Conservation (phyloP, 2,113 vertebrate species). For the Syrmaticus mikado region DNA sequence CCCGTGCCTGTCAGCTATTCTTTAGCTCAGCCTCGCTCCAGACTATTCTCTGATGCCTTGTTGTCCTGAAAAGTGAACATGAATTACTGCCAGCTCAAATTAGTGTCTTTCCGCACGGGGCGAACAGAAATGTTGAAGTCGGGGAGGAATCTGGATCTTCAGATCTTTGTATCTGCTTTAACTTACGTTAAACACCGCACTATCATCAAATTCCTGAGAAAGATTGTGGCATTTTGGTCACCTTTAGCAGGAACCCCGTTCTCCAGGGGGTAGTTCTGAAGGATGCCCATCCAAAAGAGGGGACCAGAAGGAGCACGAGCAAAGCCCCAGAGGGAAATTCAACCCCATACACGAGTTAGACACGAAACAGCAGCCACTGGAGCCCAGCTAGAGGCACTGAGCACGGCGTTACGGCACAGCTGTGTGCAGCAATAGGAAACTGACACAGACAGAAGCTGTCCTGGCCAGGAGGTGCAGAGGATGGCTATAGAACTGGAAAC, state of each 20-base stretch:
- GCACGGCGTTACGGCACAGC: background rate
- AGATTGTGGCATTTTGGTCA: fast-evolving
- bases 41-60: constrained; percentile 16
- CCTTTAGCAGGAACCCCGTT: fast-evolving
- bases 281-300: background rate
- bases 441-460: fast-evolving
- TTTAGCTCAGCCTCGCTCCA: background rate
- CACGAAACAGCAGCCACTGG: background rate
- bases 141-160: background rate
- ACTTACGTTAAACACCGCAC: fast-evolving
- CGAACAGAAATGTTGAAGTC: background rate
- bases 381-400: background rate
- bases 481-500: background rate
- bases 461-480: background rate
- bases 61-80: constrained; percentile 55
- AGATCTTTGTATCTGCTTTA: background rate
- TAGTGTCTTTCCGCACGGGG: background rate
- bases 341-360: background rate
- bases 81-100: constrained; percentile 64
- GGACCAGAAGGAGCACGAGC: background rate
- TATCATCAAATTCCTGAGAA: fast-evolving
- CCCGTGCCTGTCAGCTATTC: background rate
- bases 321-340: background rate
- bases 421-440: fast-evolving
- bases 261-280: fast-evolving